phyloP scores from a whole-genome alignment of 2,888 invertebrate species.

The Lasioglossum lativentre region DNA sequence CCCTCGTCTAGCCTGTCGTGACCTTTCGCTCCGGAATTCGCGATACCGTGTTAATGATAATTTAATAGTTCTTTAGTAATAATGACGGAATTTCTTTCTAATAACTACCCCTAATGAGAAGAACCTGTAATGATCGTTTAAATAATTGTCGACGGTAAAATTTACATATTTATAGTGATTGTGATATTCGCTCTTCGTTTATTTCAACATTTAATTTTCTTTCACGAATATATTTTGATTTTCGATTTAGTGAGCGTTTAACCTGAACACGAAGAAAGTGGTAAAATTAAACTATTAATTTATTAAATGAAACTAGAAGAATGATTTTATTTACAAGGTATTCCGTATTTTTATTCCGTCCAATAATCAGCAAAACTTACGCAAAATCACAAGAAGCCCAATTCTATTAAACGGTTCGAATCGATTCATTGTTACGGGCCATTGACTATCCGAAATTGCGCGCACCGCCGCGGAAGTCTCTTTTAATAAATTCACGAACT shows the following conservation, averaged over 20 bases:
- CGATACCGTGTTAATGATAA: conserved; percentile 11
- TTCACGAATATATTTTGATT: neutral
- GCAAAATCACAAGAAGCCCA: neutral
- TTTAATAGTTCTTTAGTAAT: neutral
- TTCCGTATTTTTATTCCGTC: conserved; percentile 31
- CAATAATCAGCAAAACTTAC: too few species aligned
- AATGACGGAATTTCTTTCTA: neutral
- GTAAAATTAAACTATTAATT: neutral
- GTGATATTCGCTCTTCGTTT: neutral
- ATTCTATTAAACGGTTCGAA: neutral
- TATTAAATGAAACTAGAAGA: neutral
- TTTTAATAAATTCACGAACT: conserved; percentile 15
- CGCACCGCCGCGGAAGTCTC: conserved; percentile 15
- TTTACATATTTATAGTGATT: neutral
- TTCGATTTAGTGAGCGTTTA: neutral
- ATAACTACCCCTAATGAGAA: neutral
- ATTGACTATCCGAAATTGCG: conserved; percentile 45
- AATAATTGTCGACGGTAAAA: neutral
- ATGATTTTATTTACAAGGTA: neutral
- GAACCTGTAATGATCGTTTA: neutral
- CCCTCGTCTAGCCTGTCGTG: conserved; percentile 56
- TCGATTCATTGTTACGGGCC: conserved; percentile 42
- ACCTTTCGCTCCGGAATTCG: conserved; percentile 29
- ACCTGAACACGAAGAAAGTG: neutral
- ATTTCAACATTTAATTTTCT: neutral